Evolutionary conservation across 2,888 invertebrate genomes (phyloP).

Genomic region (Apamea sordens): DNA sequence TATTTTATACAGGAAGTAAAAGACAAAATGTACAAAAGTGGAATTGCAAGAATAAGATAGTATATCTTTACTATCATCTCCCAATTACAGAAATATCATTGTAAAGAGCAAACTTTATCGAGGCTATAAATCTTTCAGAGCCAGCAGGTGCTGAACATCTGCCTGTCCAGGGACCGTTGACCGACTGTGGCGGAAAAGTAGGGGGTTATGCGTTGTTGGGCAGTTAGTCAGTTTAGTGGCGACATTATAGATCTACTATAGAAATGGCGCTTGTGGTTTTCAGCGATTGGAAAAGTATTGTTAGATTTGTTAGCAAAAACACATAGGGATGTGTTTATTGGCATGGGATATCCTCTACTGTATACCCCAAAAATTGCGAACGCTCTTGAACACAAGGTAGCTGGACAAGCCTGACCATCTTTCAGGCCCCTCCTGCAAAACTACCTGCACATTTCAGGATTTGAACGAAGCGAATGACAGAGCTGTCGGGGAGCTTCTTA

Average conservation of each 20-base stretch:
- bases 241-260: not conserved
- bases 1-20: not conserved
- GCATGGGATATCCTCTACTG: not conserved
- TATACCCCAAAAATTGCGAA: not conserved
- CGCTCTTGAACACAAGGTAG: not conserved
- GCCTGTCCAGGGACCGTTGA: conserved; percentile 38
- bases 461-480: not conserved
- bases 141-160: conserved; percentile 48
- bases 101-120: conserved; percentile 59
- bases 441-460: not conserved
- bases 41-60: not conserved
- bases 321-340: not conserved
- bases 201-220: conserved; percentile 22
- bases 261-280: not conserved
- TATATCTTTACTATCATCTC: conserved; percentile 38
- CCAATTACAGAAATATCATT: conserved; percentile 51
- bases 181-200: conserved; percentile 33
- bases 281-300: not conserved
- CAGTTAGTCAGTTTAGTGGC: not conserved
- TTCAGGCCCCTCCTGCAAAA: not conserved
- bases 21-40: conserved; percentile 5
- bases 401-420: not conserved
- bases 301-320: not conserved
- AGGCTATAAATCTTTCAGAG: conserved; percentile 47
- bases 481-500: not conserved